Conservation (phyloP, 2,113 vertebrate genomes). For the Parotia lawesii region DNA sequence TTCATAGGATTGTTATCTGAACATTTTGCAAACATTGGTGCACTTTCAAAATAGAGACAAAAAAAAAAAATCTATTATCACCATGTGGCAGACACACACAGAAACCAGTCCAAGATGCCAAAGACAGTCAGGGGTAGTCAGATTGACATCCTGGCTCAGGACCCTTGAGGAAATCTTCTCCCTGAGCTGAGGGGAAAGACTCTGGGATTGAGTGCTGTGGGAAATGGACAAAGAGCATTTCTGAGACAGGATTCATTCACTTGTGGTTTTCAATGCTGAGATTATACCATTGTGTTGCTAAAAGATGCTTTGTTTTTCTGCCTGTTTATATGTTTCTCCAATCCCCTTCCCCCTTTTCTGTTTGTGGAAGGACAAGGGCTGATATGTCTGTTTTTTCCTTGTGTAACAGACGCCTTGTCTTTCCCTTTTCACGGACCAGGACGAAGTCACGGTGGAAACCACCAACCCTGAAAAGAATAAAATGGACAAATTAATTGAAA, state of each 20-base stretch:
- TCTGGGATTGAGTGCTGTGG: neutral
- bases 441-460: constrained; percentile 79
- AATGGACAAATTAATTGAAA: constrained; percentile 92
- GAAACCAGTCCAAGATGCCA: neutral
- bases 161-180: neutral
- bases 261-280: neutral
- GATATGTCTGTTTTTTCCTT: constrained; percentile 48
- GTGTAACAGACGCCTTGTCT: constrained; percentile 73
- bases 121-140: neutral
- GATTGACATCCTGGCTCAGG: neutral
- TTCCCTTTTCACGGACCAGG: constrained; percentile 78
- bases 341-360: constrained; percentile 4
- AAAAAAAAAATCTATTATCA: neutral
- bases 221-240: neutral
- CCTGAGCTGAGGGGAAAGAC: neutral
- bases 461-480: constrained; percentile 80
- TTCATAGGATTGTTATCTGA: neutral
- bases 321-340: constrained; percentile 10
- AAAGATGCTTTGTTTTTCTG: constrained; percentile 15
- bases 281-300: neutral
- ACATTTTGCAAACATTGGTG: neutral
- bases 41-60: neutral
- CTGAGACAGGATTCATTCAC: neutral
- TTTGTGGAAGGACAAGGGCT: constrained; percentile 43
- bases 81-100: neutral